Evolutionary conservation across 1,140 invertebrate genomes (phyloP).

Genomic region (Drosophila yakuba): DNA sequence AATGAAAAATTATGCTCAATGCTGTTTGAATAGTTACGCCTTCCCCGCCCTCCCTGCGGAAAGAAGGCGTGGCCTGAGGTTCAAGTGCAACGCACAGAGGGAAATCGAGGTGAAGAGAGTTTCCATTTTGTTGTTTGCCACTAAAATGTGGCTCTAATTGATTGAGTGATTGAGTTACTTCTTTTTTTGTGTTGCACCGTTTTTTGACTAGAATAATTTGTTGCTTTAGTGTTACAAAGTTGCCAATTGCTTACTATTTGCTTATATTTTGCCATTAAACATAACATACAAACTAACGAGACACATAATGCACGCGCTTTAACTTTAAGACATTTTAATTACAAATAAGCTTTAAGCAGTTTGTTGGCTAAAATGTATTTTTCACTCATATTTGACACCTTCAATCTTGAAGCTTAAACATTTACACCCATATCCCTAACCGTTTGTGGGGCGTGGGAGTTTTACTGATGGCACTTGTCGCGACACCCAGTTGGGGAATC

Average conservation of each 20-base stretch:
- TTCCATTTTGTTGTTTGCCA: background rate
- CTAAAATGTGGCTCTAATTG: background rate
- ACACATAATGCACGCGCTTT: too few relatives aligned
- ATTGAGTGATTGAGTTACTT: too few relatives aligned
- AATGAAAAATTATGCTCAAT: slow-evolving; percentile 70
- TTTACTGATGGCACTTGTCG: background rate
- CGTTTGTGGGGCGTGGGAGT: background rate
- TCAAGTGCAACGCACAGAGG: slow-evolving; percentile 51
- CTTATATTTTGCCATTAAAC: too few relatives aligned
- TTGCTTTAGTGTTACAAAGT: too few relatives aligned
- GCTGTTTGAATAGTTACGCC: slow-evolving; percentile 50
- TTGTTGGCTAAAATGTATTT: too few relatives aligned
- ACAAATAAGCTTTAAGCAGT: too few relatives aligned
- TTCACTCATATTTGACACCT: background rate
- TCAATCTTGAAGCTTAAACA: background rate
- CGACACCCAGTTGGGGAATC: slow-evolving; percentile 40
- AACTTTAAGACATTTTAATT: too few relatives aligned
- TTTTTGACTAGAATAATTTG: too few relatives aligned
- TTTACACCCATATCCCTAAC: background rate
- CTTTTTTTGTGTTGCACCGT: too few relatives aligned
- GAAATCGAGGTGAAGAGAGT: background rate
- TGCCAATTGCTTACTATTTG: too few relatives aligned
- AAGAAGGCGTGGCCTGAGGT: slow-evolving; percentile 12
- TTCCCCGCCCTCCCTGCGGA: background rate
- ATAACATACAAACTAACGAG: too few relatives aligned